phyloP scores from a whole-genome alignment of 2,888 invertebrate genomes.

The Petrolisthes cinctipes region DNA sequence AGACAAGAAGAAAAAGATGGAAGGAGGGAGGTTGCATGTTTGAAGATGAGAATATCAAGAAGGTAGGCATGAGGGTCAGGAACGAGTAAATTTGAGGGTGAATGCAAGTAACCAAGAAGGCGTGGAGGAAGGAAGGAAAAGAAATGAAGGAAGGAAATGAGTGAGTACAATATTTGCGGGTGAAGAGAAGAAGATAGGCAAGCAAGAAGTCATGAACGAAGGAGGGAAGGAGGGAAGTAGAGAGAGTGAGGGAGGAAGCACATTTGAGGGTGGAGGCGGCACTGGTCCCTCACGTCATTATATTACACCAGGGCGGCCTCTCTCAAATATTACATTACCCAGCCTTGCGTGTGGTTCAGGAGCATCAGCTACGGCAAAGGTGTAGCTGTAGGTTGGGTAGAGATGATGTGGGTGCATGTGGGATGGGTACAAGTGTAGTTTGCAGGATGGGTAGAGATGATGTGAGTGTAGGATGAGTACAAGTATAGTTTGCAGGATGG shows the following conservation, averaged over 20 bases:
- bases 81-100: too few relatives aligned
- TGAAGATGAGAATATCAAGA: background rate
- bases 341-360: too few relatives aligned
- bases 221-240: background rate
- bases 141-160: background rate
- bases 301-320: too few relatives aligned
- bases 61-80: too few relatives aligned
- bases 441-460: too few relatives aligned
- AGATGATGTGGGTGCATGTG: too few relatives aligned
- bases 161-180: constrained; percentile 1
- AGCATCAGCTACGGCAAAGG: too few relatives aligned
- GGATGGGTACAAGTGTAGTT: too few relatives aligned
- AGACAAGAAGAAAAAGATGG: background rate
- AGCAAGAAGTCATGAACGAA: constrained; percentile 1
- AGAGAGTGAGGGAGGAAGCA: background rate
- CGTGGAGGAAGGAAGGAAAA: background rate
- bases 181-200: background rate
- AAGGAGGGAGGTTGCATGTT: background rate
- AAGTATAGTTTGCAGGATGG: background rate
- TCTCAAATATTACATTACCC: too few relatives aligned
- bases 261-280: constrained; percentile 1
- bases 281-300: too few relatives aligned
- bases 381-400: too few relatives aligned
- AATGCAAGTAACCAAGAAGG: too few relatives aligned
- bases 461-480: background rate